Evolutionary conservation across 1,140 invertebrate species (phyloP).

Genomic region (Drosophila parvula): DNA sequence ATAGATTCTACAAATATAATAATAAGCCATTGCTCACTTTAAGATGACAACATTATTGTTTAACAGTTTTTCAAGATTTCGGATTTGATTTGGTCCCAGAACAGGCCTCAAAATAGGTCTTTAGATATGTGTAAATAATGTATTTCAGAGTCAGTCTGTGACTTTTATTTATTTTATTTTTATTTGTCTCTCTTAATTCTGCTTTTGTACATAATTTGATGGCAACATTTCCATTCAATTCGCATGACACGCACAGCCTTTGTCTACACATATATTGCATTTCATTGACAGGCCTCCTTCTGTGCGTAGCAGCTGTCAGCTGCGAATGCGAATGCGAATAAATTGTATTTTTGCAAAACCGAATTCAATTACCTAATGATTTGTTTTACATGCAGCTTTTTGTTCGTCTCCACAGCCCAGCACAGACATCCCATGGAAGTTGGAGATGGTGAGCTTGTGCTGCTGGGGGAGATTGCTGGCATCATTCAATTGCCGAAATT

Average conservation of each 20-base stretch:
- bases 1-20: neutral
- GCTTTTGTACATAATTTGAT: conserved; percentile 38
- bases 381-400: conserved; percentile 68
- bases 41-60: neutral
- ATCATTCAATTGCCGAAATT: conserved; percentile 52
- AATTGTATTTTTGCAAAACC: conserved; percentile 66
- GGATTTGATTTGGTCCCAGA: neutral
- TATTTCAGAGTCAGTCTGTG: conserved; percentile 1
- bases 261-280: conserved; percentile 64
- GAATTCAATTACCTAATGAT: conserved; percentile 80
- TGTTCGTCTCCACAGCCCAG: conserved; percentile 25
- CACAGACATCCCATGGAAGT: neutral
- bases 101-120: neutral
- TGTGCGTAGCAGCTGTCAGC: conserved; percentile 72
- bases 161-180: conserved; percentile 3
- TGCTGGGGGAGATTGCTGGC: neutral
- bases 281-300: conserved; percentile 57
- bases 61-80: neutral
- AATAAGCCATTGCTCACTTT: conserved; percentile 1
- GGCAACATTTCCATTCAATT: conserved; percentile 52
- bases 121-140: neutral
- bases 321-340: conserved; percentile 57
- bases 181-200: conserved; percentile 18
- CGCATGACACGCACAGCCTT: conserved; percentile 42
- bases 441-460: neutral